Evolutionary conservation across 2,888 invertebrate genomes (phyloP), one percentile per base, ranked within the genome.

Genomic region (Melanostoma mellinum): DNA sequence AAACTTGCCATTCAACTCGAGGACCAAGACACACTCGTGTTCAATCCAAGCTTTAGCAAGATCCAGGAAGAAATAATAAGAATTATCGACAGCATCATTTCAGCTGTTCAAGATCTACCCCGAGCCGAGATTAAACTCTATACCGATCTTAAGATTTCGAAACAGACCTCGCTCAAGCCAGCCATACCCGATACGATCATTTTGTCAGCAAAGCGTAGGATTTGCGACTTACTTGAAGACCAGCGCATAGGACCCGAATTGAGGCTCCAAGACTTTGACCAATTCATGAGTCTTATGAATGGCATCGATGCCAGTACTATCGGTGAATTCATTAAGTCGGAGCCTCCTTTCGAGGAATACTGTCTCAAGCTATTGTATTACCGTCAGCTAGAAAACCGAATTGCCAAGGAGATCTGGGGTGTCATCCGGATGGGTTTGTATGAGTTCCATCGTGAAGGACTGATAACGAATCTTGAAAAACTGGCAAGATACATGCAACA

Each of bases 351-450:
- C 79, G 93, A 95, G 33, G 93, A 94, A 69, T 95, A 93, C 87
- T 93, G 93, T 50, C 92, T 90, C 0, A 92, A 94, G 86, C 92
- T 96, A 3, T 91, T 93, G 3, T 93, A 93, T 85, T 96, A 94
- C 86, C 93, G 94, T 52, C 91, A 93, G n/a, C 90, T 95, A 32
- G 93, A 94, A 52, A 92, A 92, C 67, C 93, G 93, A 74, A 94
- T 96, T 78, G 94, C 94, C 78, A 92, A 61, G 87, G 92, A 87
- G 92, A 86, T 92, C 87, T 86, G 92, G 92, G 87, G 92, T 78
- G 94, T 95, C 0, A 93, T 96, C 20, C 94, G 94, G 20, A 94
- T 96, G 88, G 97, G 97, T 6, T 94, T 97, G 92, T 98, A 96
- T 89, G 95, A 96, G 88, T 94, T 98, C 89, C 95, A 97, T 90